Base-by-base conservation (phyloP, 2,888 invertebrate species). In the Portevinia maculata region DNA sequence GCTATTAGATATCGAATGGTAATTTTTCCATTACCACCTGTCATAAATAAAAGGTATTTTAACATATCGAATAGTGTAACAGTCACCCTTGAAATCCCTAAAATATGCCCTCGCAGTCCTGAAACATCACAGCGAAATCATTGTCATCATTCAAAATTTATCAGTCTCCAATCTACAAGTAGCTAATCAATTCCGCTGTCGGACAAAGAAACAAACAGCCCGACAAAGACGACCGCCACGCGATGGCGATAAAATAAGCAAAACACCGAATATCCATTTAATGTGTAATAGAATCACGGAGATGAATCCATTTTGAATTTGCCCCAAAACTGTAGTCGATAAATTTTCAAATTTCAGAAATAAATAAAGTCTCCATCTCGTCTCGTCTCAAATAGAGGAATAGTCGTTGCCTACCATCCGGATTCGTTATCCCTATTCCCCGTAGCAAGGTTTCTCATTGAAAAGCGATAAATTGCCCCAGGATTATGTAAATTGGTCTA, bases 401-500 rank as follows among this genome's bases (percentile, higher is more conserved):
- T 32, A 41, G 52, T 53, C 28, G 28, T 15, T 21, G 17, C 24
- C 30, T 17, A 3, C 28, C 24, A 9, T 9, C 19, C 15, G 41
- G 48, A n/a, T 17, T 9, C 11, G 11, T 11, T 24, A 15, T 24
- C 24, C 41, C 11, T n/a, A 34, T 34, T 34, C 34, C 34, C 17
- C 9, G 9, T 28, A 21, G 24, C 19, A 13, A 17, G 15, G 15
- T 34, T 8, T 17, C n/a, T 13, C 30, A 75, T 39, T 57, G 57
- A 44, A 65, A 76, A 48, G 70, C 70, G 64, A 81, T 81, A 81
- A 70, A 81, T 81, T 65, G 64, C 64, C 52, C 9, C 34, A 34
- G 81, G 81, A 81, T 81, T 81, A 81, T 81, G 70, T 81, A 81
- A 81, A 81, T 81, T 70, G 75, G 57, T 34, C 28, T 62, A 70